These are phyloP conservation scores for Meloidogyne floridensis DNA, from an alignment of 1,140 invertebrate species.

Conservation along the genomic window DNA sequence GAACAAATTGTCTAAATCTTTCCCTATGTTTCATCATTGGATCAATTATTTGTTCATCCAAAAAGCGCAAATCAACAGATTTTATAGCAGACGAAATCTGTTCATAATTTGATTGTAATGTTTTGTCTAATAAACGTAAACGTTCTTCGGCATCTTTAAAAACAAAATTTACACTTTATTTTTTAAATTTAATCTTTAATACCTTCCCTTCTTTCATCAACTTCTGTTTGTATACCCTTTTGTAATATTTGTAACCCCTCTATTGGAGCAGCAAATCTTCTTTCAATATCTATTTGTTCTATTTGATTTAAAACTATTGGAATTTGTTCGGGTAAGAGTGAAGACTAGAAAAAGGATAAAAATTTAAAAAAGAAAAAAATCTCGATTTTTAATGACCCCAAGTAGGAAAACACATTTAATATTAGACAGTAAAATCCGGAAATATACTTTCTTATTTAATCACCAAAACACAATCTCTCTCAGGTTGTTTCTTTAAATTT, in stretches of 20 bases:
- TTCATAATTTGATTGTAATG: constrained; percentile 31
- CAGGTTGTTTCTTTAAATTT: no score
- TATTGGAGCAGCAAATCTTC: constrained; percentile 22
- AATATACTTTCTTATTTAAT: no score
- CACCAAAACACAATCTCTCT: no score
- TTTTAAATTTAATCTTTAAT: no score
- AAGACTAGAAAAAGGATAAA: constrained; percentile 5
- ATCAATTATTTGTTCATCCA: constrained; percentile 37
- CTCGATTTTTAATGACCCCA: no score
- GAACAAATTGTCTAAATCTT: constrained; percentile 27
- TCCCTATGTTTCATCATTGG: constrained; percentile 41
- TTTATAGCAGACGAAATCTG: constrained; percentile 32
- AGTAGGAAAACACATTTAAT: no score
- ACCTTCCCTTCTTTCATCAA: constrained; percentile 25
- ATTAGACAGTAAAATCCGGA: no score
- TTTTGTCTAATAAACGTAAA: constrained; percentile 27
- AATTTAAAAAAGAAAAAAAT: background rate
- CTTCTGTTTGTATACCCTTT: constrained; percentile 19
- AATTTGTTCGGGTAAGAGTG: constrained; percentile 24
- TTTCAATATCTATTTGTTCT: constrained; percentile 20
- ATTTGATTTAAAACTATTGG: constrained; percentile 19
- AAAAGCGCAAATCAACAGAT: constrained; percentile 30
- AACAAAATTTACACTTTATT: background rate
- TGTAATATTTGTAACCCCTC: constrained; percentile 18
- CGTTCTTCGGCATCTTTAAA: constrained; percentile 31